Conservation (phyloP, 2,113 vertebrate species). For the Hystrix cristata region DNA sequence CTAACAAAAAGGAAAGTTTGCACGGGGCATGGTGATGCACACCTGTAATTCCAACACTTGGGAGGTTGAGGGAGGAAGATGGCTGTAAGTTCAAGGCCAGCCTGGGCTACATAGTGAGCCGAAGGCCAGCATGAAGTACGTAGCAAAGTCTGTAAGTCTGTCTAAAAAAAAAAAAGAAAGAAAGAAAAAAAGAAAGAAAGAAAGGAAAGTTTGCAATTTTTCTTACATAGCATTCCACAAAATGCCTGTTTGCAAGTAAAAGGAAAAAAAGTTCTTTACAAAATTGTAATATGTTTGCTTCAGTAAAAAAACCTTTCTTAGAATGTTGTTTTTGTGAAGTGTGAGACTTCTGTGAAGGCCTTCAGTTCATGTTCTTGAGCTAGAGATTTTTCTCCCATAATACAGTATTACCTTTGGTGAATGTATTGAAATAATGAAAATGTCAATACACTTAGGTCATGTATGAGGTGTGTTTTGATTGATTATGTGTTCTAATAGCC, state of each 20-base stretch:
- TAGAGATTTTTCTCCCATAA: background rate
- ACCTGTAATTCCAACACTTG: too few species aligned
- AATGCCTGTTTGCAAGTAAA: background rate
- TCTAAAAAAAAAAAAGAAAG: too few species aligned
- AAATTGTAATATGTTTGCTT: conserved; percentile 10
- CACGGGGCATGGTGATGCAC: background rate
- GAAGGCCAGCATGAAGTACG: too few species aligned
- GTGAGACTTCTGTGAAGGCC: background rate
- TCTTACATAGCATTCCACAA: conserved; percentile 19
- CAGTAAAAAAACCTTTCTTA: background rate
- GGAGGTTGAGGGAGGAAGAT: too few species aligned
- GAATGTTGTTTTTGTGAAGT: conserved; percentile 51
- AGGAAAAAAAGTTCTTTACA: background rate
- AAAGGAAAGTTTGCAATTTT: conserved; percentile 50
- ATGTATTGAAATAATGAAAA: conserved; percentile 70
- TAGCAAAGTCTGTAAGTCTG: too few species aligned
- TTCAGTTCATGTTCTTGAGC: conserved; percentile 43
- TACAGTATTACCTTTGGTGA: conserved; percentile 45
- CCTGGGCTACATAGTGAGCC: too few species aligned
- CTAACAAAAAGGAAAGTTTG: background rate
- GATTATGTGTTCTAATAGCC: conserved; percentile 74
- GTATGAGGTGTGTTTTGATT: conserved; percentile 62
- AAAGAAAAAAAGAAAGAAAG: background rate
- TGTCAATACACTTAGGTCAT: conserved; percentile 67
- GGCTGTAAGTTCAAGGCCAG: too few species aligned